Conservation (phyloP, 2,888 invertebrate species). For the Apodemia zela region DNA sequence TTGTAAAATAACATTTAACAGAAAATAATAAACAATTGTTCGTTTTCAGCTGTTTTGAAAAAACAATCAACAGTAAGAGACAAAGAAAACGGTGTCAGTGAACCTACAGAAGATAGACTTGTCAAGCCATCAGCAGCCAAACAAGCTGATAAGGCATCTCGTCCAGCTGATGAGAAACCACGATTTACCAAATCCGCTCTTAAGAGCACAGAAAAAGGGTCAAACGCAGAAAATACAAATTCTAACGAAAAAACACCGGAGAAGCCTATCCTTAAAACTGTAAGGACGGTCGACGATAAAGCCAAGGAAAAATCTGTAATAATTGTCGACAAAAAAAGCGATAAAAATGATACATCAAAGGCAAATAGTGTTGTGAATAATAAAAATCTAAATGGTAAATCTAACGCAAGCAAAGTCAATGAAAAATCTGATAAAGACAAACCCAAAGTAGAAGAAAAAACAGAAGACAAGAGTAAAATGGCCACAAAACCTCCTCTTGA, state of each 20-base stretch:
- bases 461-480: slow-evolving; percentile 60
- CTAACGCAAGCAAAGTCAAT: slow-evolving; percentile 40
- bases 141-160: slow-evolving; percentile 53
- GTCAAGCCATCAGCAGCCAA: slow-evolving; percentile 68
- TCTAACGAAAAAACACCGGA: slow-evolving; percentile 49
- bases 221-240: slow-evolving; percentile 48
- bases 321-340: slow-evolving; percentile 57
- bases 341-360: slow-evolving; percentile 43
- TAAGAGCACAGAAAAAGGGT: slow-evolving; percentile 41
- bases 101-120: slow-evolving; percentile 60
- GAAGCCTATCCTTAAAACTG: slow-evolving; percentile 56
- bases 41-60: slow-evolving; percentile 62
- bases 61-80: slow-evolving; percentile 71
- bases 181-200: slow-evolving; percentile 54
- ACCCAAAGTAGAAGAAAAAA: slow-evolving; percentile 35
- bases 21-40: slow-evolving; percentile 21
- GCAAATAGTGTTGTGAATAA: slow-evolving; percentile 28
- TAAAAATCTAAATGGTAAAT: slow-evolving; percentile 36
- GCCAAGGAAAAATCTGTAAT: slow-evolving; percentile 67
- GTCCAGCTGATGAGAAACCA: slow-evolving; percentile 58
- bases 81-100: slow-evolving; percentile 60
- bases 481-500: slow-evolving; percentile 71
- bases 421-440: slow-evolving; percentile 28
- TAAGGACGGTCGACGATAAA: slow-evolving; percentile 69
- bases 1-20: background rate